Base-by-base conservation (phyloP, 2,113 vertebrate genomes). In the Labeo catla region DNA sequence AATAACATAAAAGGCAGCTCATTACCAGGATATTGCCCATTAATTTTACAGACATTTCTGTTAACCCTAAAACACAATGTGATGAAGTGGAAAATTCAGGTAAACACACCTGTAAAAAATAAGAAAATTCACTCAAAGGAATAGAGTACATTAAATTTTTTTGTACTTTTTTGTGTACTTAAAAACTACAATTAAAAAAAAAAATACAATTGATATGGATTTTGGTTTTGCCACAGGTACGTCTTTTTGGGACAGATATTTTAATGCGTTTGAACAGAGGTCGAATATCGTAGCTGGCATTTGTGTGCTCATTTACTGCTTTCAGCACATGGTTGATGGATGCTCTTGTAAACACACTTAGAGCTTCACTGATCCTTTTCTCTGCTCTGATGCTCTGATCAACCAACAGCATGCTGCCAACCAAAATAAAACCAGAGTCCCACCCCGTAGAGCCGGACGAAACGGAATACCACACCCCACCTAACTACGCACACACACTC, bases 401-500 rank as follows among this genome's bases (percentile, higher is more conserved):
- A 88, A 91, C 88, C 85, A 90, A 86, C 84, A 70, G 83, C 11
- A 89, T 74, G 84, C 84, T 66, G 82, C 65, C 82, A 87, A 91
- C 87, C 91, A 91, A 94, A 93, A 94, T 93, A 93, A 93, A 91
- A 86, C 84, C 28, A 54, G 28, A 86, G 77, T 81, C 59, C 59
- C 15, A 43, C 39, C 7, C 28, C 43, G 59, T 28, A 11, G 63
- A 82, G 45, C 63, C 50, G 61, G 80, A 84, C 5, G 50, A 82
- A 84, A 87, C 59, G 81, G 70, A 74, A 84, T 81, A 68, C 34
- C 34, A 47, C 45, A 74, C 43, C 36, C 16, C 4, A 43, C 36
- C 36, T 19, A 43, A 70, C 3, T 50, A 63, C 72, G n/a, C 65
- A 87, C 52, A 72, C 73, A 59, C 86, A 70, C 8, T 39, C 68